Conservation (phyloP, 2,888 invertebrate species). For the Leptura quadrifasciata region DNA sequence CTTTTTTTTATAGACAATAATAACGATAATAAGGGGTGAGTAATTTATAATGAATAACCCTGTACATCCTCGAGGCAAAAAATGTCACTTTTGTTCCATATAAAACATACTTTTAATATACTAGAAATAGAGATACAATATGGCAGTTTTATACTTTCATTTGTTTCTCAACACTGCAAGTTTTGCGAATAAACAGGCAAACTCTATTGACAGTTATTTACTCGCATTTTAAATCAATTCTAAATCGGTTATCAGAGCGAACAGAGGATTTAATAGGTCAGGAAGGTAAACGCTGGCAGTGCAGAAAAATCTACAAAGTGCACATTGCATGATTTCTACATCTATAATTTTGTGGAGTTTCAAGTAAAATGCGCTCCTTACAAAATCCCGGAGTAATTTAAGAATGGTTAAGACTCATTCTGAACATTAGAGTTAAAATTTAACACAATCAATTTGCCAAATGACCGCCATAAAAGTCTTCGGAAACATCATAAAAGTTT, state of each 20-base stretch:
- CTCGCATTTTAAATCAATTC: not conserved
- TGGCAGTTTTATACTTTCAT: no score
- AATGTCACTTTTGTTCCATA: no score
- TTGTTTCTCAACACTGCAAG: no score
- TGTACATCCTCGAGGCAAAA: no score
- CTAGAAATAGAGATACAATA: no score
- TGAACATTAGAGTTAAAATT: constrained; percentile 23
- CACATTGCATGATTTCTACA: not conserved
- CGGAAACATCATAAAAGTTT: constrained; percentile 31
- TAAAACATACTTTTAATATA: no score
- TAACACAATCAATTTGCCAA: constrained; percentile 33
- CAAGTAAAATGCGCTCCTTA: not conserved
- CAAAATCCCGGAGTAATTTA: constrained; percentile 1
- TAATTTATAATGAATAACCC: no score
- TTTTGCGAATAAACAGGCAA: not conserved
- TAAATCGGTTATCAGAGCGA: not conserved
- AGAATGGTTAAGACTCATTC: constrained; percentile 15
- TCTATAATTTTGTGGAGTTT: not conserved
- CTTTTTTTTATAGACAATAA: no score
- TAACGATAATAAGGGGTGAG: no score
- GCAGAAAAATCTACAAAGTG: not conserved
- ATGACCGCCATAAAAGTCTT: constrained; percentile 23
- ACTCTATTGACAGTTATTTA: not conserved
- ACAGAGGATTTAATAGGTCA: not conserved
- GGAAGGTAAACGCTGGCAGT: not conserved